Conservation (phyloP, 2,888 invertebrate genomes). For the Spisula solida region DNA sequence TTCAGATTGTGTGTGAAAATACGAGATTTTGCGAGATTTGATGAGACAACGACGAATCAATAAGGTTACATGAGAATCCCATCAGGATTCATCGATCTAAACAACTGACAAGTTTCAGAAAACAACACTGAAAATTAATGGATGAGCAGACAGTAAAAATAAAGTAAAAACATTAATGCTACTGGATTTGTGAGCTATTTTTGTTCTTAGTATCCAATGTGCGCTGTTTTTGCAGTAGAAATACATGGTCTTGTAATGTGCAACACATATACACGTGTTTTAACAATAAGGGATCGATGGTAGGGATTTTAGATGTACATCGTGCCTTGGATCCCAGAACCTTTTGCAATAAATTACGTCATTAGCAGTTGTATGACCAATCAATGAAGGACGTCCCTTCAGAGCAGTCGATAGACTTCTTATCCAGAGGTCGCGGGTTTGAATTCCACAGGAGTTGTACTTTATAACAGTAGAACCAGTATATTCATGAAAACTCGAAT, state of each 20-base stretch:
- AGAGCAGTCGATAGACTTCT: background rate
- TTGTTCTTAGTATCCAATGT: background rate
- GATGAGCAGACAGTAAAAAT: conserved; percentile 19
- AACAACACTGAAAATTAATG: conserved; percentile 39
- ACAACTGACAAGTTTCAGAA: conserved; percentile 21
- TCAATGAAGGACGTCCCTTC: no score
- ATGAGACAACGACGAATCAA: conserved; percentile 51
- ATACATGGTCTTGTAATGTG: no score
- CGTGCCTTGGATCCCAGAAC: no score
- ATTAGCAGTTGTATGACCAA: no score
- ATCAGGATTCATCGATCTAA: conserved; percentile 57
- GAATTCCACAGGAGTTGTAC: background rate
- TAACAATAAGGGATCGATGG: no score
- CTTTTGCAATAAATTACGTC: no score
- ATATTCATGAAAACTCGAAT: no score
- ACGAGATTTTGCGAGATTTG: conserved; percentile 26
- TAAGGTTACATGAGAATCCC: conserved; percentile 64
- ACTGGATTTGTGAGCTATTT: background rate
- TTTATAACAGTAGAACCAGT: no score
- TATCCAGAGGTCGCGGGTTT: background rate
- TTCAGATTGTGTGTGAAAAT: conserved; percentile 41
- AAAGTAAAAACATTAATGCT: conserved; percentile 10
- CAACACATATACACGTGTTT: no score
- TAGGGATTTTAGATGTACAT: background rate
- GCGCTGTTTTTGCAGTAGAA: no score